A percentile compares a stretch with the other conserved stretches of the same genome.
These are phyloP conservation scores for Tuberolachnus salignus DNA, from an alignment of 2,888 invertebrate genomes.

Conservation along the genomic window DNA sequence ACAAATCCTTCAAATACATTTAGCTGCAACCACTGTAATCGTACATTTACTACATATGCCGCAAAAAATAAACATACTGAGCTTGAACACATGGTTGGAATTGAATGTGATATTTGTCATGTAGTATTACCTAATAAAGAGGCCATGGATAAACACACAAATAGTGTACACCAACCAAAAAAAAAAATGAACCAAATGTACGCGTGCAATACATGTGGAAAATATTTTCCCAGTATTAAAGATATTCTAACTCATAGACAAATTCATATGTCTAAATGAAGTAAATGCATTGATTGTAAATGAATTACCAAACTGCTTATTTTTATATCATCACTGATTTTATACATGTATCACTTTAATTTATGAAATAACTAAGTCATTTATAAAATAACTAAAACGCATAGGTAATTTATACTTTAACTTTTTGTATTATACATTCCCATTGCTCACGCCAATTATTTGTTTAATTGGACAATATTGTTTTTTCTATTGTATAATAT, in stretches of 20 bases:
- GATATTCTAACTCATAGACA: conserved; percentile 45
- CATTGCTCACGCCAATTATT: too few species aligned
- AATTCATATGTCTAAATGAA: conserved; percentile 22
- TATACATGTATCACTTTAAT: too few species aligned
- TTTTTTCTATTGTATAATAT: too few species aligned
- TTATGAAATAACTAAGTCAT: too few species aligned
- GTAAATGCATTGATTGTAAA: background rate
- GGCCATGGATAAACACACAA: conserved; percentile 48
- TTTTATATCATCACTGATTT: conserved; percentile 9
- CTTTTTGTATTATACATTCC: too few species aligned
- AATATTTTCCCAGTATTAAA: conserved; percentile 46
- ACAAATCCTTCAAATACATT: conserved; percentile 24
- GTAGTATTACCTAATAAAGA: conserved; percentile 47
- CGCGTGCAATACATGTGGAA: conserved; percentile 32
- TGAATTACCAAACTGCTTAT: background rate
- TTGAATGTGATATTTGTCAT: conserved; percentile 48
- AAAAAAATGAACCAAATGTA: conserved; percentile 39
- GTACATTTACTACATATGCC: conserved; percentile 5
- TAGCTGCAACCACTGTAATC: conserved; percentile 40
- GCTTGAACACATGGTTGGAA: conserved; percentile 32
- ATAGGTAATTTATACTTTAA: too few species aligned
- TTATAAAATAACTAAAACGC: too few species aligned
- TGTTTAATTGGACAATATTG: too few species aligned
- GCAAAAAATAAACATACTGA: conserved; percentile 47
- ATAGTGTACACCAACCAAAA: conserved; percentile 42